A percentile compares a stretch with the other conserved stretches of the same genome.
phyloP scores from a whole-genome alignment of 2,797 vertebrate species.

The Periophthalmus magnuspinnatus region DNA sequence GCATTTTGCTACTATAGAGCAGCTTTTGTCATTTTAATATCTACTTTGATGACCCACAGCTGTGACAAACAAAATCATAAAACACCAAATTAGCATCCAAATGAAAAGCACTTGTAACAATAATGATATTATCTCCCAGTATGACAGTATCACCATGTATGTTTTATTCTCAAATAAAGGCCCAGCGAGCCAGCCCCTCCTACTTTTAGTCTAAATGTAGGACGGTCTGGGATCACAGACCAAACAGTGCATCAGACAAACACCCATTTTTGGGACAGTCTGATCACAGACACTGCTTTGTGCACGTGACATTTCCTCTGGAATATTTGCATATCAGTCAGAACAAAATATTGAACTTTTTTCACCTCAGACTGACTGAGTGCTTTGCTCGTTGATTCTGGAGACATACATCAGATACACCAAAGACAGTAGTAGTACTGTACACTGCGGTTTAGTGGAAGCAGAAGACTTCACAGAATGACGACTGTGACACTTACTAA shows the following conservation, averaged over 20 bases:
- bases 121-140: slow-evolving; percentile 47
- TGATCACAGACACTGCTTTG: too few species aligned
- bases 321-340: too few species aligned
- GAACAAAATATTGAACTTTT: too few species aligned
- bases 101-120: slow-evolving; percentile 47
- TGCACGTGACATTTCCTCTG: too few species aligned
- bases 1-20: slow-evolving; percentile 23
- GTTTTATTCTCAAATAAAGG: slow-evolving; percentile 30
- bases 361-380: too few species aligned
- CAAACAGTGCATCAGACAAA: too few species aligned
- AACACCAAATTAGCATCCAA: slow-evolving; percentile 56
- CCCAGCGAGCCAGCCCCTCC: slow-evolving; percentile 3
- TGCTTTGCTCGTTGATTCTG: too few species aligned
- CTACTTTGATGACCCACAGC: slow-evolving; percentile 30
- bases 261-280: too few species aligned
- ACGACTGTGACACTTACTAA: background rate
- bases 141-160: slow-evolving; percentile 32
- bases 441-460: too few species aligned
- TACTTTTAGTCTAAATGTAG: background rate
- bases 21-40: slow-evolving; percentile 52
- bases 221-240: background rate
- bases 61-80: slow-evolving; percentile 24
- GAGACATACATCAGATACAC: too few species aligned
- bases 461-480: too few species aligned
- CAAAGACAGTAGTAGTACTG: too few species aligned